Evolutionary conservation across 2,797 vertebrate species (phyloP).

Genomic region (Clangula hyemalis): DNA sequence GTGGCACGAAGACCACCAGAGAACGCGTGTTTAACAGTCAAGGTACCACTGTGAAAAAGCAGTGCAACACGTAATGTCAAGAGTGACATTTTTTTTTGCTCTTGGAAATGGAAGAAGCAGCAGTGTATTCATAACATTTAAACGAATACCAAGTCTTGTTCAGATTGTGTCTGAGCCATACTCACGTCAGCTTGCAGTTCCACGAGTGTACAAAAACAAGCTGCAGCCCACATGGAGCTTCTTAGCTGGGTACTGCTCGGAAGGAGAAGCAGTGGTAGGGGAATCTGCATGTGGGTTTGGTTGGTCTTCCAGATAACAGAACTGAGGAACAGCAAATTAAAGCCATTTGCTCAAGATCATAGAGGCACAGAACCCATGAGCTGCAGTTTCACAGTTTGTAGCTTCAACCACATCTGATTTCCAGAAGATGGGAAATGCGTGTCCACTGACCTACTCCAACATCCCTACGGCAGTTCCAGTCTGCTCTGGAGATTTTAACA

Average conservation of each 20-base stretch:
- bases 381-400: neutral
- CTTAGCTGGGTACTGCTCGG: neutral
- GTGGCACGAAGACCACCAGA: neutral
- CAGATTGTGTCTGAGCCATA: neutral
- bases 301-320: neutral
- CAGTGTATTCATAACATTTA: neutral
- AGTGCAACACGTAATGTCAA: neutral
- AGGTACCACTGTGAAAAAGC: neutral
- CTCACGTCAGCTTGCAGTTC: neutral
- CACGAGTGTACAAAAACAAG: accelerated
- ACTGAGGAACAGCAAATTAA: neutral
- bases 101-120: neutral
- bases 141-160: neutral
- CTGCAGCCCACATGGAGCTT: neutral
- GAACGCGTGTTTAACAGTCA: neutral
- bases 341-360: neutral
- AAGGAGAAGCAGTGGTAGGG: neutral
- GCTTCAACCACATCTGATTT: neutral
- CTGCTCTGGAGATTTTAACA: neutral
- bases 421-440: neutral
- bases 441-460: neutral
- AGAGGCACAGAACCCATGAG: neutral
- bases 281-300: neutral
- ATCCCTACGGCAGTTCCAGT: neutral
- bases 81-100: neutral